Percentiles rank a stretch among this genome's conserved stretches.
phyloP scores from a whole-genome alignment of 2,888 invertebrate genomes.

The Scotopteryx bipunctaria region DNA sequence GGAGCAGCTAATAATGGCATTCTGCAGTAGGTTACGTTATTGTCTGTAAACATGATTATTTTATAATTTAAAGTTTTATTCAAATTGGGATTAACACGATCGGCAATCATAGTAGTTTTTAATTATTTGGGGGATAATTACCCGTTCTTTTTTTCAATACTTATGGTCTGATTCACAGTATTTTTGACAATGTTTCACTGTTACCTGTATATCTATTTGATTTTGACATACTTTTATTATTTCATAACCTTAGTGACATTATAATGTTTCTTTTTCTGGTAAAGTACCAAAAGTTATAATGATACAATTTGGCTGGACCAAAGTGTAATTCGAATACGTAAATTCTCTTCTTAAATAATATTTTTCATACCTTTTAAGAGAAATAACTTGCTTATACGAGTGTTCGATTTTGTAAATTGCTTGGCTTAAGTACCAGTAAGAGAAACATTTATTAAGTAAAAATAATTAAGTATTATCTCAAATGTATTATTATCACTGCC shows the following conservation, averaged over 20 bases:
- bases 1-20: neutral
- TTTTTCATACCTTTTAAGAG: conserved; percentile 7
- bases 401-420: conserved; percentile 12
- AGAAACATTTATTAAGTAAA: conserved; percentile 6
- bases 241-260: neutral
- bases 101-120: too few species aligned
- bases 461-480: conserved; percentile 8
- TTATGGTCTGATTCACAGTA: too few species aligned
- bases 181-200: too few species aligned
- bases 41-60: too few species aligned
- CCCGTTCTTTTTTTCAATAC: too few species aligned
- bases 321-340: conserved; percentile 22
- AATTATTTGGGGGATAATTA: too few species aligned
- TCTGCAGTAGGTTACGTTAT: too few species aligned
- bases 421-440: conserved; percentile 16
- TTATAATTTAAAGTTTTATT: too few species aligned
- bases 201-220: neutral
- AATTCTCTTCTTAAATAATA: conserved; percentile 5
- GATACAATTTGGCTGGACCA: conserved; percentile 31
- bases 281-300: conserved; percentile 7
- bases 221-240: neutral
- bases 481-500: conserved; percentile 3
- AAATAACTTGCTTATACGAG: neutral
- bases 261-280: conserved; percentile 14
- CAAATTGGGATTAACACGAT: too few species aligned